Conservation (phyloP, 2,113 vertebrate genomes). For the Larimichthys crocea region DNA sequence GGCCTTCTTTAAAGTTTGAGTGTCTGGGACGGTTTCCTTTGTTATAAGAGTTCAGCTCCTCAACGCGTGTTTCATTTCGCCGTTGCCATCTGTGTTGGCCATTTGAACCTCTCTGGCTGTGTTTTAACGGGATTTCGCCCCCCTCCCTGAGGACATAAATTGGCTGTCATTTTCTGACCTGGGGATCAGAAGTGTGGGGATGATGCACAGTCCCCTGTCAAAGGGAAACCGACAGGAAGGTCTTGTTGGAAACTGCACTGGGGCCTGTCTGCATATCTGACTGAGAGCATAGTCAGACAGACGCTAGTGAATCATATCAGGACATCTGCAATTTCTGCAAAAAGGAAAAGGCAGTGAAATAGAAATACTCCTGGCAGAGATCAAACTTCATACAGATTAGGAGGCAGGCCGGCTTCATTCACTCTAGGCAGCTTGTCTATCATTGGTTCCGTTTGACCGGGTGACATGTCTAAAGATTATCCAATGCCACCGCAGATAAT, state of each 20-base stretch:
- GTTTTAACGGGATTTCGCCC: slow-evolving; percentile 42
- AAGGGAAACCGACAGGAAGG: slow-evolving; percentile 47
- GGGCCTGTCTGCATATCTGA: slow-evolving; percentile 61
- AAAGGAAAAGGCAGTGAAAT: slow-evolving; percentile 50
- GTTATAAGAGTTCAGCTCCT: slow-evolving; percentile 40
- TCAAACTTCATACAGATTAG: slow-evolving; percentile 63
- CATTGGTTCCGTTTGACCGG: slow-evolving; percentile 66
- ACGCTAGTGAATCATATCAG: slow-evolving; percentile 65
- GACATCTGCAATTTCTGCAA: slow-evolving; percentile 63
- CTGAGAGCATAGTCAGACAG: slow-evolving; percentile 60
- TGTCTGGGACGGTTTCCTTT: slow-evolving; percentile 12
- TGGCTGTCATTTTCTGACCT: slow-evolving; percentile 39
- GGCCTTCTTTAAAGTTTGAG: slow-evolving; percentile 54
- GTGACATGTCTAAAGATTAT: slow-evolving; percentile 65
- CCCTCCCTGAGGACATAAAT: slow-evolving; percentile 44
- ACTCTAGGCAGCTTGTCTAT: slow-evolving; percentile 52
- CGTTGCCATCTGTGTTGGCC: slow-evolving; percentile 56
- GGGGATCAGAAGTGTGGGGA: slow-evolving; percentile 52
- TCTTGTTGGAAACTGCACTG: slow-evolving; percentile 46
- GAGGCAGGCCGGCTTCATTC: slow-evolving; percentile 57
- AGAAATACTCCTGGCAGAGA: slow-evolving; percentile 51
- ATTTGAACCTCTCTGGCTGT: slow-evolving; percentile 48
- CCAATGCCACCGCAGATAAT: slow-evolving; percentile 60
- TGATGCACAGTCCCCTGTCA: slow-evolving; percentile 65
- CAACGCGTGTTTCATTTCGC: slow-evolving; percentile 49